A percentile compares a stretch with the other conserved stretches of the same genome.
These are phyloP conservation scores for Tokudaia muenninki DNA, from an alignment of 2,797 vertebrate species.

Conservation along the genomic window DNA sequence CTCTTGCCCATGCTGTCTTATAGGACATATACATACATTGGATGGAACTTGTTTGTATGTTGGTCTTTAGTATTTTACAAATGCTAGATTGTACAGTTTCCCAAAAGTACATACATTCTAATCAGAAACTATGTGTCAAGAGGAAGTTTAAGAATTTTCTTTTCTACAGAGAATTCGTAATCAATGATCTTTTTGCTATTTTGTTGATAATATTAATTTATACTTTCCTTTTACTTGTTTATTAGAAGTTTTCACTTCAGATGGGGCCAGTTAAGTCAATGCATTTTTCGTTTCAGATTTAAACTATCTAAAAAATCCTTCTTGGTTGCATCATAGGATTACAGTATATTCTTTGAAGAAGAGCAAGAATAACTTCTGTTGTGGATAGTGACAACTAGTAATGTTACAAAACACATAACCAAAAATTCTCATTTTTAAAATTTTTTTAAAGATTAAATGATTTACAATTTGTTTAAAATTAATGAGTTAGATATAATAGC, in stretches of 20 bases:
- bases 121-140: slow-evolving; percentile 50
- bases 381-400: not conserved
- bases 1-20: slow-evolving; percentile 1
- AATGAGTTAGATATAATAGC: not conserved
- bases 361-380: not conserved
- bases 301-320: not conserved
- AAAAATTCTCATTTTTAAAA: not conserved
- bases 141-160: slow-evolving; percentile 63
- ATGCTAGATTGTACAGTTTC: slow-evolving; percentile 26
- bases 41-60: not conserved
- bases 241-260: slow-evolving; percentile 70
- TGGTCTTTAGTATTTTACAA: slow-evolving; percentile 53
- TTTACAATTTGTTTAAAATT: not conserved
- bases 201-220: slow-evolving; percentile 65
- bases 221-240: slow-evolving; percentile 73
- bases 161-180: slow-evolving; percentile 71
- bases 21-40: not conserved
- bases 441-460: not conserved
- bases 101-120: not conserved
- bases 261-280: slow-evolving; percentile 63
- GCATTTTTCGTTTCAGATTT: slow-evolving; percentile 69
- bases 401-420: not conserved
- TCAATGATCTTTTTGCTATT: slow-evolving; percentile 76
- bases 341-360: slow-evolving; percentile 49
- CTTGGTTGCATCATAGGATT: slow-evolving; percentile 8